Base-by-base conservation (phyloP, 2,888 invertebrate genomes). In the Dione vanillae region DNA sequence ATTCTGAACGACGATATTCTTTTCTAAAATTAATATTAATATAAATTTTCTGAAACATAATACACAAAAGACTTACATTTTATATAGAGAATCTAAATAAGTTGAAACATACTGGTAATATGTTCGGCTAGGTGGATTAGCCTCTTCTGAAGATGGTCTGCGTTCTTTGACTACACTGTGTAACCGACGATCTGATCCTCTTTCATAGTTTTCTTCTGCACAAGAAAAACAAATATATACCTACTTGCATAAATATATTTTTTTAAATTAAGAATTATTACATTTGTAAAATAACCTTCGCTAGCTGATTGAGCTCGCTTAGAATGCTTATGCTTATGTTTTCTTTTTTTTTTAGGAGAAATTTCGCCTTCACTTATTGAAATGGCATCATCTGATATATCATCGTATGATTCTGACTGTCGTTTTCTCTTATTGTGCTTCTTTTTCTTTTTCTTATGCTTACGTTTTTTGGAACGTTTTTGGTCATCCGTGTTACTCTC, bases 371-470 rank as follows among this genome's bases (percentile, higher is more conserved):
- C 92, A 72, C 91, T 92, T 16, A 83, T 80, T 10, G 88, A 88
- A 58, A 85, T 76, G 40, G 84, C 86, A 62, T 86, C 87, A 1
- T 77, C 84, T 2, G 90, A 88, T 10, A 79, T 83, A 71, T 82
- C 82, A 3, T 79, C 85, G 5, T 78, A 83, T 1, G 92, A 91
- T 69, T 81, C 84, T 0, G 87, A 84, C 45, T 89, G 91, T 71
- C 88, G 84, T 76, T 91, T 93, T 79, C 88, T 92, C 80, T 94
- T 94, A 16, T 80, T 82, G 71, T 93, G 93, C 78, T 93, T 93
- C 84, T 91, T 92, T 83, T 93, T 94, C 83, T 94, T 94, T 77
- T 93, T 93, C 84, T 93, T 93, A 70, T 93, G 93, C 76, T 93
- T 94, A 20, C 92, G 90, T 82, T 92, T 93, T 75, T 93, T 93